Evolutionary conservation across 2,888 invertebrate genomes (phyloP), one percentile per base, ranked within the genome.

Genomic region (Cabera pusaria): DNA sequence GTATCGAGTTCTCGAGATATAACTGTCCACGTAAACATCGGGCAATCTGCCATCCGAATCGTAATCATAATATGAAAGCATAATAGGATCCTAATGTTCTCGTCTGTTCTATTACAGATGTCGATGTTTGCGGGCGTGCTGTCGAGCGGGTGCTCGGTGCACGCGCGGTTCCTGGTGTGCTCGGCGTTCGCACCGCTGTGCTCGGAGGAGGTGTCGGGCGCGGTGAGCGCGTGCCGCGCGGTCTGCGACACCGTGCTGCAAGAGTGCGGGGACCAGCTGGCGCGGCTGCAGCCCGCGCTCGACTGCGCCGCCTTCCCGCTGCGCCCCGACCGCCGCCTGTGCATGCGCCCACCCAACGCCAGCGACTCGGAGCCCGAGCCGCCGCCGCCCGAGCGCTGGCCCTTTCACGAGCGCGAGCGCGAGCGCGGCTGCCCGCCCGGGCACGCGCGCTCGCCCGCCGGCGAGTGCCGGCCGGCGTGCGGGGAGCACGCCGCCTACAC

Each of bases 161-260:
- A 96, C 65, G 92, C 96, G 21, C 92, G 95, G 54, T 95, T 97
- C 78, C 94, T 97, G 68, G 91, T 98, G 44, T 98, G 97, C 86
- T 95, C 97, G 6, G 94, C 97, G 32, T 96, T 96, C 78, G 95
- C 96, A 5, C 97, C 97, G 18, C 94, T 98, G 75, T 98, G 97
- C 81, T 96, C 96, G 14, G 95, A 95, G 65, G 94, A 96, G 75
- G 94, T 96, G 49, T 93, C 94, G 11, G 94, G 94, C 58, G 94
- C 96, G 20, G 95, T 97, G 45, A 95, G 95, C 42, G 94, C 96
- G 5, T 97, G 97, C 81, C 91, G 95, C 44, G 93, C 94, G 10
- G 93, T 97, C 52, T 97, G 97, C 79, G 93, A 95, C 65, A 92
- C 93, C 58, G 95, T 95, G 3, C 90, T 90, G 49, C 85, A 80